phyloP scores from a whole-genome alignment of 1,140 invertebrate genomes.

The Bactericera cockerelli region DNA sequence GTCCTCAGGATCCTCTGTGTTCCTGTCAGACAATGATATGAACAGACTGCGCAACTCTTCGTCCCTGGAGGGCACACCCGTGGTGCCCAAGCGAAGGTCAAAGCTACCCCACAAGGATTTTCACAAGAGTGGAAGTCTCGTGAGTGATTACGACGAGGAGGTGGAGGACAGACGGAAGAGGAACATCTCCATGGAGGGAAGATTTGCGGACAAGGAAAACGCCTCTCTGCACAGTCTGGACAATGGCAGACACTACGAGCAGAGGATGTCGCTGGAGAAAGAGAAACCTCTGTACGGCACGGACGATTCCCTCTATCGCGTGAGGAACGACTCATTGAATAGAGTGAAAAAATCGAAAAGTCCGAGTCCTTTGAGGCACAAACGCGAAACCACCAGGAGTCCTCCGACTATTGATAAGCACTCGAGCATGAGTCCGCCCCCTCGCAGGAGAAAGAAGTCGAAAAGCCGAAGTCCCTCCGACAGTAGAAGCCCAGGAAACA shows the following conservation, averaged over 20 bases:
- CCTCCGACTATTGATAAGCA: not conserved
- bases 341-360: not conserved
- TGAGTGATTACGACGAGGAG: constrained; percentile 13
- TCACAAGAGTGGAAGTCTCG: constrained; percentile 3
- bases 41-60: not conserved
- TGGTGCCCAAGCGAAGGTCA: not conserved
- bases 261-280: not conserved
- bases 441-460: not conserved
- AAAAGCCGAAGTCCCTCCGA: constrained; percentile 1
- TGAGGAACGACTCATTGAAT: not conserved
- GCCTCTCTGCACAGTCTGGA: not conserved
- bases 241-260: not conserved
- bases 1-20: not conserved
- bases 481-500: not conserved
- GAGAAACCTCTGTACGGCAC: not conserved
- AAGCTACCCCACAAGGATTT: not conserved
- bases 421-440: not conserved
- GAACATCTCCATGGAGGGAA: not conserved
- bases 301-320: not conserved
- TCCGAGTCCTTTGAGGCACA: not conserved
- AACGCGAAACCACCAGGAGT: not conserved
- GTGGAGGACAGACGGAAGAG: not conserved
- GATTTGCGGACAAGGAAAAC: not conserved
- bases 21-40: not conserved
- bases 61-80: not conserved